Evolutionary conservation across 2,797 vertebrate species (phyloP).

Genomic region (Phoxinus dragarum): DNA sequence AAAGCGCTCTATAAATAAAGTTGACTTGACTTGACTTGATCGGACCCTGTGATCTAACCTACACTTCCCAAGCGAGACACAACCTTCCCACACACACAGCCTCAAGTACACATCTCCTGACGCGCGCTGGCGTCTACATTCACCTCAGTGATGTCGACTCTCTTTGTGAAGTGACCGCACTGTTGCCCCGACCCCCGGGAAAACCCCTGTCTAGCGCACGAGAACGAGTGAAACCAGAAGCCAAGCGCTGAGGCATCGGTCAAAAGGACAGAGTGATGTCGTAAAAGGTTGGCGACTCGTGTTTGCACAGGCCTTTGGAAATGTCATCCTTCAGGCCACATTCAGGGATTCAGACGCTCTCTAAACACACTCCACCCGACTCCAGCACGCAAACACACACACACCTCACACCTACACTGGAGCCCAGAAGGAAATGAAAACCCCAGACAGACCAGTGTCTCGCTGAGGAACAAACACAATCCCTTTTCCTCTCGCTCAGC

Average conservation of each 20-base stretch:
- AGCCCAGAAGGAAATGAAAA: constrained; percentile 66
- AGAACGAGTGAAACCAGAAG: constrained; percentile 13
- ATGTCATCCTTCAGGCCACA: constrained; percentile 58
- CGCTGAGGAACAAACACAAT: constrained; percentile 61
- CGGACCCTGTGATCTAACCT: constrained; percentile 58
- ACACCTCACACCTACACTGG: constrained; percentile 65
- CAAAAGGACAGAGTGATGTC: constrained; percentile 36
- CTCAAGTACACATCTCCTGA: constrained; percentile 3
- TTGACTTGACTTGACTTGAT: neutral
- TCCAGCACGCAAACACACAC: constrained; percentile 56
- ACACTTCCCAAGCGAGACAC: constrained; percentile 49
- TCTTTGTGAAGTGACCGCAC: constrained; percentile 36
- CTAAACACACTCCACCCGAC: constrained; percentile 54
- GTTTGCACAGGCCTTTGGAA: constrained; percentile 32
- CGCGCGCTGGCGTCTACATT: constrained; percentile 38
- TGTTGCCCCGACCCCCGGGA: constrained; percentile 37
- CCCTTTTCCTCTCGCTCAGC: constrained; percentile 44
- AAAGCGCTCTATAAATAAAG: too few relatives aligned
- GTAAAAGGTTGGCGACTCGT: constrained; percentile 50
- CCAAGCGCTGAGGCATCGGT: neutral
- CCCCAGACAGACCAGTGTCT: constrained; percentile 65
- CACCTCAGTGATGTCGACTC: constrained; percentile 45
- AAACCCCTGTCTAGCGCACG: constrained; percentile 28
- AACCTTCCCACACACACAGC: constrained; percentile 42
- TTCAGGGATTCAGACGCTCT: constrained; percentile 60